A percentile compares a stretch with the other conserved stretches of the same genome.
Conservation (phyloP, 2,888 invertebrate species). For the Oxytorus armatus region DNA sequence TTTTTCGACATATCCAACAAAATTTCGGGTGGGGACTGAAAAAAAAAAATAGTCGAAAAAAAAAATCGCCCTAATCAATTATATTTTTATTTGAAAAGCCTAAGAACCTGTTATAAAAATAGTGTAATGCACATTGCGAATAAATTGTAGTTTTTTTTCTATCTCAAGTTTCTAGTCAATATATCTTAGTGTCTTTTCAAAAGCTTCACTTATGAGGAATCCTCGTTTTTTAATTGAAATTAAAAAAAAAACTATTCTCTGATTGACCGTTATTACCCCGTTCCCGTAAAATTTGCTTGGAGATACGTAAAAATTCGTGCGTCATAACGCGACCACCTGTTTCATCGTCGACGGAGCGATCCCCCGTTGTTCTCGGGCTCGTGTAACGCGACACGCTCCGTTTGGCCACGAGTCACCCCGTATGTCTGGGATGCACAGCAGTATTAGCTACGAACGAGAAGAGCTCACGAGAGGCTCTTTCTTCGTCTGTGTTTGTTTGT, state of each 20-base stretch:
- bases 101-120: no score
- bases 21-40: no score
- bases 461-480: slow-evolving; percentile 52
- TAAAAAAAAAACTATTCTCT: background rate
- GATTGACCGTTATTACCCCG: slow-evolving; percentile 10
- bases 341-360: slow-evolving; percentile 22
- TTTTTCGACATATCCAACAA: no score
- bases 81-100: no score
- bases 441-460: slow-evolving; percentile 61
- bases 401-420: slow-evolving; percentile 64
- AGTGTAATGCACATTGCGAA: no score
- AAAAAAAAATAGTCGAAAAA: no score
- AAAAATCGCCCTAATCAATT: no score
- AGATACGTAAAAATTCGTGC: slow-evolving; percentile 24
- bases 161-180: no score
- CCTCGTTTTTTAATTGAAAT: background rate
- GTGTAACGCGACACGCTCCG: slow-evolving; percentile 64
- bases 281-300: background rate
- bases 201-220: no score
- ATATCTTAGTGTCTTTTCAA: no score
- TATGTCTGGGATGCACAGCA: slow-evolving; percentile 65
- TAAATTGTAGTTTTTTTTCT: no score
- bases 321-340: slow-evolving; percentile 60
- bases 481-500: slow-evolving; percentile 14
- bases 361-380: slow-evolving; percentile 26